Evolutionary conservation across 1,140 invertebrate species (phyloP).

Genomic region (Conus ventricosus): DNA sequence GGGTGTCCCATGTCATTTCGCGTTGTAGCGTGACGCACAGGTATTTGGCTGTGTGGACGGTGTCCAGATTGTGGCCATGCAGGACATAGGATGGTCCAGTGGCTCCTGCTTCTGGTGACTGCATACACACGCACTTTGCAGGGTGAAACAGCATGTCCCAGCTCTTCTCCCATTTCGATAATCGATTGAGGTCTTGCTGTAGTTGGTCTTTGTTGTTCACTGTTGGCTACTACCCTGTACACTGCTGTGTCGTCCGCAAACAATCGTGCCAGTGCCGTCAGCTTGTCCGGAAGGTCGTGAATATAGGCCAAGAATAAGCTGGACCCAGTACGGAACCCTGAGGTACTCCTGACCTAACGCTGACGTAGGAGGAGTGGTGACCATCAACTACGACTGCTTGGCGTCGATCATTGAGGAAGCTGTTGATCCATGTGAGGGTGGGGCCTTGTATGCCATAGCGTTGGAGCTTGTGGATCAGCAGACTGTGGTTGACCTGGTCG

Average conservation of each 20-base stretch:
- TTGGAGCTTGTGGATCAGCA: too few species aligned
- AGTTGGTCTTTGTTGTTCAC: not conserved
- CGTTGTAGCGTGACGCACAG: conserved; percentile 30
- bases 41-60: conserved; percentile 36
- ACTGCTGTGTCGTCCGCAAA: conserved; percentile 24
- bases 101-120: conserved; percentile 15
- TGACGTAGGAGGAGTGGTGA: conserved; percentile 19
- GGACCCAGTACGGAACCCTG: not conserved
- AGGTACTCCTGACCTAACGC: conserved; percentile 24
- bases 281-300: conserved; percentile 8
- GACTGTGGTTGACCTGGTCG: too few species aligned
- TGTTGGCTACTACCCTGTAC: not conserved
- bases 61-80: conserved; percentile 21
- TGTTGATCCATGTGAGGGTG: too few species aligned
- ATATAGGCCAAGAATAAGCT: conserved; percentile 39
- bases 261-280: not conserved
- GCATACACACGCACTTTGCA: conserved; percentile 31
- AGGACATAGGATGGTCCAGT: not conserved
- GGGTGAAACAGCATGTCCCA: conserved; percentile 46
- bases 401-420: conserved; percentile 26
- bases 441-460: too few species aligned
- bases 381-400: conserved; percentile 41
- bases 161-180: conserved; percentile 9
- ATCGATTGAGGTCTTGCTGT: not conserved
- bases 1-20: conserved; percentile 32